Base-by-base conservation (phyloP, 2,888 invertebrate genomes). In the Brachycybe producta region DNA sequence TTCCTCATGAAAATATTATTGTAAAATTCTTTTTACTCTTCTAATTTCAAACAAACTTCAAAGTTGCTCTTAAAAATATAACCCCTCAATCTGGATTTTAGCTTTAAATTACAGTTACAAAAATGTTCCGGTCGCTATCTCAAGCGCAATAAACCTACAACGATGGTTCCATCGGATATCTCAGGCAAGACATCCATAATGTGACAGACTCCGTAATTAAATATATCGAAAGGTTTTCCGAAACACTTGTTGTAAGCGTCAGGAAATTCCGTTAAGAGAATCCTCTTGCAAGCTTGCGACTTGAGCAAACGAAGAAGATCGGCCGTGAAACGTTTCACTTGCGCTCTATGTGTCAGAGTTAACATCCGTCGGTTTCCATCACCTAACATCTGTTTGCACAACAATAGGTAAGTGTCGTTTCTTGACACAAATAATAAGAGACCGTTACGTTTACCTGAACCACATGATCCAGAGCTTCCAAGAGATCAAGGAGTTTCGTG, bases 301-400 rank as follows among this genome's bases (percentile, higher is more conserved):
- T 88, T 86, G 15, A 95, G 69, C 1, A 92, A 76, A 53, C 88
- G 78, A 38, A 88, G 68, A n/a, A 95, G 70, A 68, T 95, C 94
- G 0, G 84, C 79, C 0, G 87, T 85, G 70, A 95, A 95, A 38
- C 94, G 80, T 39, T 85, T 79, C 58, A 84, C 75, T 69, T 95
- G 94, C 1, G 88, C 83, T 47, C 80, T 74, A 62, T 91, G 87
- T 1, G 91, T 84, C 45, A 95, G 71, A 0, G 92, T 92, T 39
- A 95, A 79, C 34, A 84, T 75, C 7, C 87, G 80, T 55, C 82
- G 81, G 54, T 82, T 82, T 1, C 92, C 91, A 56, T 87, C 85
- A 0, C 94, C 94, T 66, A 94, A 78, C 5, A 94, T 83, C 82
- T 87, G 61, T 4, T 61, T 30, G 42, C 17, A 11, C 32, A 32